phyloP scores from a whole-genome alignment of 2,888 invertebrate genomes.

The Emmelina monodactyla region DNA sequence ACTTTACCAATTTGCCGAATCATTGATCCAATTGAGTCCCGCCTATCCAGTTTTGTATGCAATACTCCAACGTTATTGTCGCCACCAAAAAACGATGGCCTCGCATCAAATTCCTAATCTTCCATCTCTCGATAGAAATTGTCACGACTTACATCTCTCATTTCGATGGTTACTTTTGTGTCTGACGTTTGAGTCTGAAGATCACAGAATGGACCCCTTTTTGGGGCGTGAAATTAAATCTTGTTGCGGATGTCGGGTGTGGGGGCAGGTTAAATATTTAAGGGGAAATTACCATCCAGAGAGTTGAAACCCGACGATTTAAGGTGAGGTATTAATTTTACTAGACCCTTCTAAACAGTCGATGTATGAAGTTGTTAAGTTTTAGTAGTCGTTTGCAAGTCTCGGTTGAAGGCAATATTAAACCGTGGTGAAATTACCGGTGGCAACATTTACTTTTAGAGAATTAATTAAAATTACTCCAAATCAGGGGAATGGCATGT shows the following conservation, averaged over 20 bases:
- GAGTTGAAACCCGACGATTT: conserved; percentile 37
- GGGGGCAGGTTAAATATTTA: conserved; percentile 63
- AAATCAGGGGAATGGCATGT: neutral
- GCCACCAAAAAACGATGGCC: conserved; percentile 17
- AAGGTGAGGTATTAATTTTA: conserved; percentile 63
- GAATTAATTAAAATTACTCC: conserved; percentile 53
- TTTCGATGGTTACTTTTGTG: too few species aligned
- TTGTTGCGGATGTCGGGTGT: conserved; percentile 58
- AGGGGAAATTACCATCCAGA: conserved; percentile 53
- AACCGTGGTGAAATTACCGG: conserved; percentile 17
- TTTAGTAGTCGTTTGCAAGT: conserved; percentile 48
- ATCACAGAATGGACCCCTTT: conserved; percentile 45
- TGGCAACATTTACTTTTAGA: conserved; percentile 26
- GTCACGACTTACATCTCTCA: conserved; percentile 44
- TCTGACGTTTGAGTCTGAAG: conserved; percentile 41
- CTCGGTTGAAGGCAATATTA: conserved; percentile 31
- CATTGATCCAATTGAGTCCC: conserved; percentile 56
- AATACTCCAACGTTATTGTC: conserved; percentile 44
- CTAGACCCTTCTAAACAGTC: conserved; percentile 45
- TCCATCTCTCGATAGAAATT: neutral
- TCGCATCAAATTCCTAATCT: neutral
- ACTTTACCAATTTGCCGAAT: conserved; percentile 49
- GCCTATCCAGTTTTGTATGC: conserved; percentile 48
- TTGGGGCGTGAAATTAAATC: conserved; percentile 64
- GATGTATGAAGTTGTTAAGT: conserved; percentile 57